phyloP scores from a whole-genome alignment of 1,140 invertebrate species.

The Thalassaphorura encarpata region DNA sequence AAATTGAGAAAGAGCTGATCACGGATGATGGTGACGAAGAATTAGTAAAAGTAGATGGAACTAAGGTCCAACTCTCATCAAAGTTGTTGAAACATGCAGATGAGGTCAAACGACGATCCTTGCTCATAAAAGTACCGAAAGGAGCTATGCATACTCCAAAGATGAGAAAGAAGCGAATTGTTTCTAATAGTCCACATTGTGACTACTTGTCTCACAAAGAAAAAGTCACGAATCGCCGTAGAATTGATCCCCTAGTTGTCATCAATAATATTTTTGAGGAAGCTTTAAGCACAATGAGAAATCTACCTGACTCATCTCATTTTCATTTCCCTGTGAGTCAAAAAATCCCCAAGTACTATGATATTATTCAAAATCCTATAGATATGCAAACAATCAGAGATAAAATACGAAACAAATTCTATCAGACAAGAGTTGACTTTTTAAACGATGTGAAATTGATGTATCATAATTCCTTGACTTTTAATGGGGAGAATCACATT shows the following conservation, averaged over 20 bases:
- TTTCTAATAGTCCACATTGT: too few relatives aligned
- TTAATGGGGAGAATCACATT: conserved; percentile 82
- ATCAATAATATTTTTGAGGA: conserved; percentile 84
- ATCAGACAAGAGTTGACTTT: conserved; percentile 88
- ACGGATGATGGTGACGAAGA: conserved; percentile 62
- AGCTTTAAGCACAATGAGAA: conserved; percentile 87
- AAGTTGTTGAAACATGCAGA: conserved; percentile 74
- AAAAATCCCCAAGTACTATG: conserved; percentile 86
- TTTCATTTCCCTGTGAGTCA: conserved; percentile 91
- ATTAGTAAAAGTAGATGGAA: conserved; percentile 83
- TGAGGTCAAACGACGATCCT: conserved; percentile 62
- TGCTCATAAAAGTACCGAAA: conserved; percentile 75
- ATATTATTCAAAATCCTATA: conserved; percentile 86
- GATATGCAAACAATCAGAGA: conserved; percentile 94
- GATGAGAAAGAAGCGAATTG: conserved; percentile 43
- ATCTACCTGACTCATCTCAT: conserved; percentile 79
- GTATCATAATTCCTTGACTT: conserved; percentile 84
- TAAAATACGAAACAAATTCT: conserved; percentile 81
- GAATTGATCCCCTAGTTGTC: conserved; percentile 93
- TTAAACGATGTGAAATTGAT: conserved; percentile 91
- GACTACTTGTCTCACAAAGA: conserved; percentile 86
- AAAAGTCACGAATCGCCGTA: conserved; percentile 77
- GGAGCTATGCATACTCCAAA: conserved; percentile 58
- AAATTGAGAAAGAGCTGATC: conserved; percentile 62
- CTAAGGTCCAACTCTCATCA: conserved; percentile 70